These are phyloP conservation scores for Bubo scandiacus DNA, from an alignment of 2,113 vertebrate genomes.

Conservation along the genomic window DNA sequence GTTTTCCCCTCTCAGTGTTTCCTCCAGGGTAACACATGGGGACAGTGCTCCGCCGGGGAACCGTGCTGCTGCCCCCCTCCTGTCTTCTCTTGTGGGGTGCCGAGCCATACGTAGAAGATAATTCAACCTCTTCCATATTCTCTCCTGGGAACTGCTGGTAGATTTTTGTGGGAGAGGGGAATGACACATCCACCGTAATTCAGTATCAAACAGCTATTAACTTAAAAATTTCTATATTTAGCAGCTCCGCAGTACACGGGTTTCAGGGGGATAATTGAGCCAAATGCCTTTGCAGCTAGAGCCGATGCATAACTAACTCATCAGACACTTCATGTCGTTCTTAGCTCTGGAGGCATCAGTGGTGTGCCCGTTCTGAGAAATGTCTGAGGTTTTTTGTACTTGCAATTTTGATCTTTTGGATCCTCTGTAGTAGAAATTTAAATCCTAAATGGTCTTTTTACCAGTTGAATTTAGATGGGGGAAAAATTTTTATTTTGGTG, in stretches of 20 bases:
- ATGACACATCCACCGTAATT: accelerated
- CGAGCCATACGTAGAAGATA: accelerated
- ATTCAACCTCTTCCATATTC: accelerated
- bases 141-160: not conserved
- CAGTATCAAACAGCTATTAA: not conserved
- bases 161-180: not conserved
- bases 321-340: accelerated
- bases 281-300: not conserved
- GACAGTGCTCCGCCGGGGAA: not conserved
- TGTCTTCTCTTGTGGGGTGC: not conserved
- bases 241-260: not conserved
- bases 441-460: not conserved
- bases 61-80: not conserved
- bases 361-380: not conserved
- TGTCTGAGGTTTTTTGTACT: not conserved
- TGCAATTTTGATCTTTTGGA: not conserved
- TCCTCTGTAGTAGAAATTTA: not conserved
- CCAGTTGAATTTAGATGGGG: not conserved
- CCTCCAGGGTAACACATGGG: not conserved
- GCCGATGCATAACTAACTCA: not conserved
- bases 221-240: not conserved
- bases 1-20: not conserved
- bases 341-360: not conserved
- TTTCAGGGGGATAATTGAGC: not conserved
- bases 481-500: not conserved